phyloP scores from a whole-genome alignment of 1,140 invertebrate genomes.

The Drosophila setifemur region DNA sequence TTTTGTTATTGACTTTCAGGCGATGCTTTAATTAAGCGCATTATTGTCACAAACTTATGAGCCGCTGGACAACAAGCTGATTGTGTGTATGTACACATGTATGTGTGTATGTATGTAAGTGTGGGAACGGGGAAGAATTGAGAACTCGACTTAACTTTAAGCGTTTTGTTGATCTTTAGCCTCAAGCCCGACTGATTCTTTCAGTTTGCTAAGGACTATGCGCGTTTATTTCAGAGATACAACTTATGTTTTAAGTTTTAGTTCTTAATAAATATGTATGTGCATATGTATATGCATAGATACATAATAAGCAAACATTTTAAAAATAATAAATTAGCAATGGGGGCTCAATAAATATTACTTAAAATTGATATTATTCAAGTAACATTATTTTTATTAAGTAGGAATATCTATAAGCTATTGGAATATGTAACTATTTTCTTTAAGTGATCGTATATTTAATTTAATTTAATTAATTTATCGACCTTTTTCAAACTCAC shows the following conservation, averaged over 20 bases:
- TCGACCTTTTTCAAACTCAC: too few relatives aligned
- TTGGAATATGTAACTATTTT: too few relatives aligned
- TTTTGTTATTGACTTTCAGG: constrained; percentile 58
- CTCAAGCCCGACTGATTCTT: constrained; percentile 58
- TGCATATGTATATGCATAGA: too few relatives aligned
- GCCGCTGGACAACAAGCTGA: constrained; percentile 16
- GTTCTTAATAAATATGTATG: too few relatives aligned
- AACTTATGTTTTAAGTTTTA: too few relatives aligned
- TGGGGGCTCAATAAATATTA: too few relatives aligned
- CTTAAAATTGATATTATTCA: too few relatives aligned
- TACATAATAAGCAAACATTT: too few relatives aligned
- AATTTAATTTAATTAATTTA: neutral
- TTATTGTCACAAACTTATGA: constrained; percentile 74
- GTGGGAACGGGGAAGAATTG: constrained; percentile 35
- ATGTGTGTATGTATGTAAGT: neutral
- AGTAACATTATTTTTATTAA: too few relatives aligned
- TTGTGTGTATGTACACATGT: neutral
- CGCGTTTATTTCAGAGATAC: too few relatives aligned
- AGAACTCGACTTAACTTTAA: constrained; percentile 62
- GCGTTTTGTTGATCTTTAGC: constrained; percentile 66
- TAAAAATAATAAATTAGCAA: too few relatives aligned
- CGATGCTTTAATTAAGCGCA: constrained; percentile 75
- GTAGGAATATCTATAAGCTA: too few relatives aligned
- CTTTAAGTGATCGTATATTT: neutral
- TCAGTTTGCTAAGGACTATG: neutral